A percentile compares a stretch with the other conserved stretches of the same genome.
Conservation (phyloP, 2,113 vertebrate species). For the Mesitornis unicolor region DNA sequence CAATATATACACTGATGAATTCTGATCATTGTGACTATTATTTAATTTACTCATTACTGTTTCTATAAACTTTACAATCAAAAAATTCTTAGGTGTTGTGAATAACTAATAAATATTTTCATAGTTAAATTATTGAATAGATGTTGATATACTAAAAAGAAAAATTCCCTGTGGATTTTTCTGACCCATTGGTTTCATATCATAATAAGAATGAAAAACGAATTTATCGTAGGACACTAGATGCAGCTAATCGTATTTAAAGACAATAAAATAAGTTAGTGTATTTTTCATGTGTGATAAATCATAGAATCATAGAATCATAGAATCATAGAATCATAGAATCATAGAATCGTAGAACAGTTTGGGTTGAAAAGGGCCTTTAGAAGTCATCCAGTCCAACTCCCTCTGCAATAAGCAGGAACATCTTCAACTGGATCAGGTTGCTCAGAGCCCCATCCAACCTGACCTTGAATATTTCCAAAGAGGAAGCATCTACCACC, state of each 20-base stretch:
- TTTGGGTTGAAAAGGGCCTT: no score
- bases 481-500: neutral
- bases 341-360: neutral
- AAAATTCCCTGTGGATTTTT: neutral
- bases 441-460: no score
- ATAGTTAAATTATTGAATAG: neutral
- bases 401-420: no score
- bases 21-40: neutral
- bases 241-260: no score
- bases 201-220: neutral
- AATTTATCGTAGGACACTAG: neutral
- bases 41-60: neutral
- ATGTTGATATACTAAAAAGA: neutral
- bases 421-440: no score
- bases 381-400: no score
- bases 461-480: neutral
- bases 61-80: neutral
- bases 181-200: neutral
- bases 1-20: neutral
- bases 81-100: neutral
- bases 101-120: neutral
- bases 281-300: neutral
- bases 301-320: neutral
- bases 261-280: no score
- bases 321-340: neutral